Evolutionary conservation across 2,113 vertebrate species (phyloP).

Genomic region (Dromaius novaehollandiae): DNA sequence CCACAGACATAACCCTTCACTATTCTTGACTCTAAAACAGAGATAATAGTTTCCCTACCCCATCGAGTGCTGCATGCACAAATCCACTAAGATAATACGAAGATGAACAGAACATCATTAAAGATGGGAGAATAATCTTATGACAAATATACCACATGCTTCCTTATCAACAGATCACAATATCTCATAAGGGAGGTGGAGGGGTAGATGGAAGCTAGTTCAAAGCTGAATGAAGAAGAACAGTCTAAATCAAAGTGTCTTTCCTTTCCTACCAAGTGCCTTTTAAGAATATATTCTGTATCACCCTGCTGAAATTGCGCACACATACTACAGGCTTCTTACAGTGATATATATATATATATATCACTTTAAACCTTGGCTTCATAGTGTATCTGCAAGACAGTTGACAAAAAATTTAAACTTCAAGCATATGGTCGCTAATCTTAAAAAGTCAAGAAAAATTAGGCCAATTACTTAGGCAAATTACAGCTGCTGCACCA

Average conservation of each 20-base stretch:
- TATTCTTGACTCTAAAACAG: neutral
- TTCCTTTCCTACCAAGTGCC: neutral
- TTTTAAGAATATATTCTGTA: neutral
- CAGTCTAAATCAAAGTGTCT: neutral
- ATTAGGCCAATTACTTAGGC: neutral
- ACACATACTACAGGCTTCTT: neutral
- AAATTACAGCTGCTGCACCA: neutral
- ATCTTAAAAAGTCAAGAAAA: neutral
- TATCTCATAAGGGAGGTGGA: neutral
- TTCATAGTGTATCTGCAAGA: neutral
- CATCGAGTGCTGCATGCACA: neutral
- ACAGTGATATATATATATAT: neutral
- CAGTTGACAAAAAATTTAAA: neutral
- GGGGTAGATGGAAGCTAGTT: neutral
- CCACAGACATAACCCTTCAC: neutral
- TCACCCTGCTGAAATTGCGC: neutral
- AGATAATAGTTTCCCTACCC: neutral
- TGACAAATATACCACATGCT: neutral
- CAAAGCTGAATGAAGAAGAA: neutral
- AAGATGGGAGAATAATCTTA: neutral
- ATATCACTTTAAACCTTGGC: neutral
- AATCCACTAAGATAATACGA: fast-evolving
- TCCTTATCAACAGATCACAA: neutral
- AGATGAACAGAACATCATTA: neutral
- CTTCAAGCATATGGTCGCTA: neutral